Evolutionary conservation across 1,140 invertebrate species (phyloP).

Genomic region (Adoxophyes honmai): DNA sequence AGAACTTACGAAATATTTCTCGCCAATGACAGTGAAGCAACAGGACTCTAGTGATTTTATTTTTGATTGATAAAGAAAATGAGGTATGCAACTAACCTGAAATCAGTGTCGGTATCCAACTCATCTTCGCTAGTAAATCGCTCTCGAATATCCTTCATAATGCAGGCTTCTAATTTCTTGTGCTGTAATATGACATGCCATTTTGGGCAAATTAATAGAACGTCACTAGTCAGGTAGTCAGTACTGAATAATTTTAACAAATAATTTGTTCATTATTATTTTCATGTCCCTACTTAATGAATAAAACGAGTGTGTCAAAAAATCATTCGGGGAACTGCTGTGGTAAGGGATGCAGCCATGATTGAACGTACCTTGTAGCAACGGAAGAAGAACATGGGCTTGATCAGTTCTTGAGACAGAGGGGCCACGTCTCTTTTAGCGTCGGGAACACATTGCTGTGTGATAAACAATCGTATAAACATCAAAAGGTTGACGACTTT

Average conservation of each 20-base stretch:
- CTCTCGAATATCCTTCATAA: constrained; percentile 83
- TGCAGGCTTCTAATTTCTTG: constrained; percentile 83
- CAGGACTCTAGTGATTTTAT: constrained; percentile 8
- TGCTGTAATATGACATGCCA: constrained; percentile 64
- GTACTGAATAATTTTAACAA: too few relatives aligned
- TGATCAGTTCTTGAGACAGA: constrained; percentile 79
- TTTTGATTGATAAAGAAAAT: too few relatives aligned
- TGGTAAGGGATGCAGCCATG: too few relatives aligned
- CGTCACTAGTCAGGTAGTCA: too few relatives aligned
- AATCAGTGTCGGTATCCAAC: constrained; percentile 74
- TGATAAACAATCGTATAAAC: constrained; percentile 21
- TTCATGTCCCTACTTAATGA: too few relatives aligned
- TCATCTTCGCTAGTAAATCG: constrained; percentile 79
- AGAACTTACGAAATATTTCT: too few relatives aligned
- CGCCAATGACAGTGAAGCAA: too few relatives aligned
- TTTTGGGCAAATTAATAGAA: too few relatives aligned
- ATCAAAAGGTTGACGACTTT: too few relatives aligned
- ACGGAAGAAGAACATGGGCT: constrained; percentile 83
- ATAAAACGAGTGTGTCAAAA: too few relatives aligned
- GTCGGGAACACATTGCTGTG: constrained; percentile 82
- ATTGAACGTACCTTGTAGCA: constrained; percentile 80
- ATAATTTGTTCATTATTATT: too few relatives aligned
- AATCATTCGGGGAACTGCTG: too few relatives aligned
- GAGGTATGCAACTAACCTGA: constrained; percentile 55
- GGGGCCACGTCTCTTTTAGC: constrained; percentile 79